These are phyloP conservation scores for Drosophila affinis DNA, from an alignment of 2,888 invertebrate genomes.

Conservation along the genomic window DNA sequence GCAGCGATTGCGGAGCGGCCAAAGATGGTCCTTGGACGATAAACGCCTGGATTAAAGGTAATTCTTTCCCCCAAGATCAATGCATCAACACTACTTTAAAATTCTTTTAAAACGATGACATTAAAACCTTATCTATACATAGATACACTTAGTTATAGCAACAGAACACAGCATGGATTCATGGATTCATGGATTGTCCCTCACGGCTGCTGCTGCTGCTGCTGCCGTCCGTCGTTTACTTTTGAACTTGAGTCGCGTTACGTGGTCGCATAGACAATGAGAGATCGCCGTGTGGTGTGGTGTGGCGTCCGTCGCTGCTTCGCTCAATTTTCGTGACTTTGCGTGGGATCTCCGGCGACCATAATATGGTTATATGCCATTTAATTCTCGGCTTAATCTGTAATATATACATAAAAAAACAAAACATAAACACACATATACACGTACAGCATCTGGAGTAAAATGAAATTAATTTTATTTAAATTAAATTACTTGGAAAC, in stretches of 20 bases:
- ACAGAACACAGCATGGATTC: not conserved
- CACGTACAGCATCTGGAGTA: slow-evolving; percentile 12
- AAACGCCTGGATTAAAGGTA: no score
- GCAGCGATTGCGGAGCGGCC: no score
- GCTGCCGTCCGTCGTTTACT: not conserved
- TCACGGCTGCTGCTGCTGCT: slow-evolving; percentile 2
- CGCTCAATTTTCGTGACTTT: slow-evolving; percentile 65
- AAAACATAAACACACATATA: slow-evolving; percentile 32
- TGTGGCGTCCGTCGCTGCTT: slow-evolving; percentile 10
- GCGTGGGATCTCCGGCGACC: slow-evolving; percentile 65
- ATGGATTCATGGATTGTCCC: slow-evolving; percentile 1
- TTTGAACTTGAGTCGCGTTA: slow-evolving; percentile 68
- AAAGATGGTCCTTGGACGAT: not conserved
- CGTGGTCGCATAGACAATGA: slow-evolving; percentile 62
- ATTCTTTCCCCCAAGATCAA: no score
- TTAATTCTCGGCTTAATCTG: slow-evolving; percentile 67
- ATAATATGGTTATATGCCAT: slow-evolving; percentile 70
- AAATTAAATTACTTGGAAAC: slow-evolving; percentile 68
- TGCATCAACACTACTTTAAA: not conserved
- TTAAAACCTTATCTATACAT: no score
- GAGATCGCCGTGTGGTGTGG: slow-evolving; percentile 42
- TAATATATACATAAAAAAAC: slow-evolving; percentile 51
- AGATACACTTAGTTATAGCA: no score
- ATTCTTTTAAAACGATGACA: not conserved
- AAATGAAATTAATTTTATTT: slow-evolving; percentile 56